phyloP scores from a whole-genome alignment of 1,140 invertebrate species.

The Diabrotica undecimpunctata region DNA sequence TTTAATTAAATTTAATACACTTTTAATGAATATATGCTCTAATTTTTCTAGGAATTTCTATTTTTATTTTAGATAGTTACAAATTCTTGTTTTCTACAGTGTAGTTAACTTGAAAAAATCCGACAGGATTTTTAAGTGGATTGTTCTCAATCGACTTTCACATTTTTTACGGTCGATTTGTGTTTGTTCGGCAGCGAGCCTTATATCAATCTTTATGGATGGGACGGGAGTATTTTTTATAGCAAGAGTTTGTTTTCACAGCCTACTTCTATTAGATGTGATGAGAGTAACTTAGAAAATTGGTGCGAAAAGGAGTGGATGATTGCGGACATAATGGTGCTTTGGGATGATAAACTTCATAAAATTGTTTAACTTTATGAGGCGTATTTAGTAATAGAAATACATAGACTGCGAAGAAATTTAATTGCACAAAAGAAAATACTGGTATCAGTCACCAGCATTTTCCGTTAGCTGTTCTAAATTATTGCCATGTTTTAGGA shows the following conservation, averaged over 20 bases:
- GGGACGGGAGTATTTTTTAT: not conserved
- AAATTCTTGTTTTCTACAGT: not conserved
- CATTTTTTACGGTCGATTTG: conserved; percentile 20
- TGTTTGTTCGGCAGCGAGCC: conserved; percentile 7
- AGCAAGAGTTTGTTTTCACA: not conserved
- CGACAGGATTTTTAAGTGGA: conserved; percentile 16
- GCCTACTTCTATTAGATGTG: not conserved
- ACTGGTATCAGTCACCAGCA: too few relatives aligned
- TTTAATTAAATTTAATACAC: too few relatives aligned
- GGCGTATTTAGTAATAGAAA: not conserved
- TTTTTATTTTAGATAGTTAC: too few relatives aligned
- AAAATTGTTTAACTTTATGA: not conserved
- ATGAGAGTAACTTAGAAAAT: conserved; percentile 2
- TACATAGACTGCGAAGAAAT: too few relatives aligned
- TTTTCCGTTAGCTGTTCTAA: too few relatives aligned
- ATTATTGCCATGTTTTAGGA: too few relatives aligned
- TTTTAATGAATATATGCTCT: too few relatives aligned
- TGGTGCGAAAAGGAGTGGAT: conserved; percentile 1
- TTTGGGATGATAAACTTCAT: not conserved
- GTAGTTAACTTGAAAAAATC: conserved; percentile 6
- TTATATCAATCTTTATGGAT: conserved; percentile 7
- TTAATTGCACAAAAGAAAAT: too few relatives aligned
- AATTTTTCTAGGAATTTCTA: too few relatives aligned
- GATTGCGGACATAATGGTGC: not conserved
- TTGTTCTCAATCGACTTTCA: conserved; percentile 12